Base-by-base conservation (phyloP, 2,113 vertebrate genomes). In the Synchiropus splendidus region DNA sequence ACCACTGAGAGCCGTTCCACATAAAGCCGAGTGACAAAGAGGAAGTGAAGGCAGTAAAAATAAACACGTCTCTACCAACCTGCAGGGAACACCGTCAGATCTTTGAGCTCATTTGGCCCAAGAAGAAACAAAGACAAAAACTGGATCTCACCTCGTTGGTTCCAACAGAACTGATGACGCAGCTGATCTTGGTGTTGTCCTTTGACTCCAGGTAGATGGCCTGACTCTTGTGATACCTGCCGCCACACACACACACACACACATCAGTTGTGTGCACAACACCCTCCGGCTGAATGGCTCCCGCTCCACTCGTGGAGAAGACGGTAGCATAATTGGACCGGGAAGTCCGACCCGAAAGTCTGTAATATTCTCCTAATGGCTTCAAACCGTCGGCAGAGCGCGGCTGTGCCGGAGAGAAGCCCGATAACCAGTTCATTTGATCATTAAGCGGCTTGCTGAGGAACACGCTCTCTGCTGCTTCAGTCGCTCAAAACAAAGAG, bases 181-280 rank as follows among this genome's bases (percentile, higher is more conserved):
- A 98, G 85, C 95, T 98, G 70, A 98, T 91, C 79, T 97, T 98
- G 13, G 91, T 92, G 81, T 94, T 98, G 66, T 98, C 95, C 67
- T 98, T 98, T 2, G 95, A 97, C 70, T 98, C 95, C 79, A 98
- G 64, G 55, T 98, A 98, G 81, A 98, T 95, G 55, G 95, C 92
- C 58, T 98, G 95, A 64, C 93, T 94, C 83, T 98, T 98, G 73
- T 98, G 94, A 74, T 98, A 98, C 94, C 95, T 98, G 73, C 6
- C 50, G 45, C 27, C 14, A 31, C n/a, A 49, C 9, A 46, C 38
- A 51, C 10, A 38, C 9, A 33, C 18, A 33, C 2, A 42, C 10
- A 14, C 18, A 43, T 18, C 10, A 21, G 18, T 41, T 41, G 5
- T 39, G 48, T 4, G 35, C 14, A 32, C 52, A 18, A 59, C 51